Evolutionary conservation across 2,888 invertebrate species (phyloP), one percentile per base, ranked within the genome.

Genomic region (Heteromurus nitidus): DNA sequence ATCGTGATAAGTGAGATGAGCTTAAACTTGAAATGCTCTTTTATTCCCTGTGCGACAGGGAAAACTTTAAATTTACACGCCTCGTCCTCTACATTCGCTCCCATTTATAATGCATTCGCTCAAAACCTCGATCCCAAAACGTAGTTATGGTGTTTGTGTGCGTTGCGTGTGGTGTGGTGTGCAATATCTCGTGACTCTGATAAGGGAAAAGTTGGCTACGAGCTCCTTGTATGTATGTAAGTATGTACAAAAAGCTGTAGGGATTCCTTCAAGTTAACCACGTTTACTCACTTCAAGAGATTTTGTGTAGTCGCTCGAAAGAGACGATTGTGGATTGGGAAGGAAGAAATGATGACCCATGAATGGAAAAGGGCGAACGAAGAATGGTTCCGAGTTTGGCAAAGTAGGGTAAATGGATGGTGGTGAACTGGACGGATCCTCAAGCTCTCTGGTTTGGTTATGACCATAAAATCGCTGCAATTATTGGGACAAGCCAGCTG

Each of bases 401-500:
- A 47, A 69, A 69, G 68, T 68, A 31, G 30, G 70, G 26, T 42
- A 18, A 36, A 22, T 18, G 72, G 47, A 68, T 67, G 77, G 18
- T n/a, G n/a, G n/a, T n/a, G n/a, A n/a, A n/a, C n/a, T n/a, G n/a
- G n/a, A n/a, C n/a, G n/a, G n/a, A n/a, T n/a, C n/a, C n/a, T n/a
- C n/a, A n/a, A n/a, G n/a, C n/a, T n/a, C n/a, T n/a, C 69, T 64
- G 62, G 47, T 36, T n/a, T n/a, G n/a, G n/a, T n/a, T n/a, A n/a
- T 69, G 77, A 26, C 70, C 64, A 64, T 77, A 69, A 77, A 77
- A 77, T 69, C 62, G 62, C 26, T 77, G 77, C 77, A 77, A 77
- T 77, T 77, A 77, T 62, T 69, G 64, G 53, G n/a, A n/a, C n/a
- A n/a, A n/a, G n/a, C n/a, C n/a, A n/a, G n/a, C n/a, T n/a, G n/a